Evolutionary conservation across 2,888 invertebrate species (phyloP).

Genomic region (Caenorhabditis parvicauda): DNA sequence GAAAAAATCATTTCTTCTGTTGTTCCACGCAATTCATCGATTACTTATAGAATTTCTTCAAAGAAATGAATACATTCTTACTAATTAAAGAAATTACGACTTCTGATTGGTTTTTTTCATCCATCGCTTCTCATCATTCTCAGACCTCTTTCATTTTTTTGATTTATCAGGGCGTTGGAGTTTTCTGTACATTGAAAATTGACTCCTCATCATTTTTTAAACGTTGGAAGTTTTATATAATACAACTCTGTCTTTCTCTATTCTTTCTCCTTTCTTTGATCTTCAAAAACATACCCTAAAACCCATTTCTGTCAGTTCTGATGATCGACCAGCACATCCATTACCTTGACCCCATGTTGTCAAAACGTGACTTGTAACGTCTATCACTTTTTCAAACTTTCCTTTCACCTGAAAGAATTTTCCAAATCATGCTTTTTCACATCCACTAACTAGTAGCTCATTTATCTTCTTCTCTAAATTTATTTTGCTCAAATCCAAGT

Average conservation of each 20-base stretch:
- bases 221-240: neutral
- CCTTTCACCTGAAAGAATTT: slow-evolving; percentile 67
- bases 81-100: too few relatives aligned
- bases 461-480: neutral
- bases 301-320: slow-evolving; percentile 11
- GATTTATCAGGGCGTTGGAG: too few relatives aligned
- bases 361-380: slow-evolving; percentile 79
- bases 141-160: too few relatives aligned
- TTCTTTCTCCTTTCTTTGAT: too few relatives aligned
- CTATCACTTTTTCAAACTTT: slow-evolving; percentile 81
- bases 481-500: slow-evolving; percentile 9
- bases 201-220: too few relatives aligned
- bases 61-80: too few relatives aligned
- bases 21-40: too few relatives aligned
- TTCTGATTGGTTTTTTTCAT: too few relatives aligned
- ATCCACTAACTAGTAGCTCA: slow-evolving; percentile 34
- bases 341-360: slow-evolving; percentile 82
- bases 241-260: too few relatives aligned
- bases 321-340: slow-evolving; percentile 72
- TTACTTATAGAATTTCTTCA: too few relatives aligned
- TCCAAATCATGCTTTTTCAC: neutral
- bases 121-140: too few relatives aligned
- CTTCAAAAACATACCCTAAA: neutral
- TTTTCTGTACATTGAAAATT: neutral
- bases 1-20: too few relatives aligned